Conservation (phyloP, 2,888 invertebrate species). For the Furcula furcula region DNA sequence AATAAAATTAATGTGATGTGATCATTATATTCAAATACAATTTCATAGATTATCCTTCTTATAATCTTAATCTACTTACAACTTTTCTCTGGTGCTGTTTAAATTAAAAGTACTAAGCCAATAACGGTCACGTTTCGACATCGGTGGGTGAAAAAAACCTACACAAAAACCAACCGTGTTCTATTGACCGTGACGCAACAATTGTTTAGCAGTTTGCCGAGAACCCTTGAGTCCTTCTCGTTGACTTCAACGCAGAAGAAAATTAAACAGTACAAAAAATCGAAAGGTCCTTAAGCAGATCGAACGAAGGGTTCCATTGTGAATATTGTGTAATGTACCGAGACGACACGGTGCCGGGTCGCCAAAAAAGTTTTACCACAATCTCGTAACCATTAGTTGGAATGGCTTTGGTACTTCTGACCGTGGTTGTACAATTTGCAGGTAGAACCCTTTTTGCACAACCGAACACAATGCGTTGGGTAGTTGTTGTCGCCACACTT, state of each 20-base stretch:
- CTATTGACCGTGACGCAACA: conserved; percentile 80
- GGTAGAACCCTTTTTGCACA: conserved; percentile 81
- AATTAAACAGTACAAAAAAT: conserved; percentile 67
- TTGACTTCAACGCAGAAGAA: conserved; percentile 70
- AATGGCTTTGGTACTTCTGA: conserved; percentile 29
- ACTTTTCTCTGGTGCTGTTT: conserved; percentile 48
- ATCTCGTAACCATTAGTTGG: conserved; percentile 20
- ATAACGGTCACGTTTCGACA: conserved; percentile 49
- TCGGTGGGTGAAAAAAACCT: conserved; percentile 41
- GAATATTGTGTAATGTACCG: conserved; percentile 79
- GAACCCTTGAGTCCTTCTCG: conserved; percentile 73
- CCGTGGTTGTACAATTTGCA: conserved; percentile 46
- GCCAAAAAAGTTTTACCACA: conserved; percentile 42
- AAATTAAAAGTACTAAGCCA: conserved; percentile 49
- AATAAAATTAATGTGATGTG: not conserved
- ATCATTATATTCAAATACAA: conserved; percentile 19
- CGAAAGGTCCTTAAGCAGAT: conserved; percentile 67
- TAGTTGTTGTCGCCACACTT: conserved; percentile 74
- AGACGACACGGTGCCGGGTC: conserved; percentile 58
- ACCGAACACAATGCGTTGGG: conserved; percentile 58
- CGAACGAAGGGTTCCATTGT: conserved; percentile 73
- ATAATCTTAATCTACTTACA: conserved; percentile 34
- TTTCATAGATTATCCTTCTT: conserved; percentile 43
- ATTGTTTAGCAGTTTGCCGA: conserved; percentile 78
- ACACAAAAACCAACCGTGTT: conserved; percentile 60